A percentile compares a stretch with the other conserved stretches of the same genome.
These are phyloP conservation scores for Leucania comma DNA, from an alignment of 2,888 invertebrate species.

Conservation along the genomic window DNA sequence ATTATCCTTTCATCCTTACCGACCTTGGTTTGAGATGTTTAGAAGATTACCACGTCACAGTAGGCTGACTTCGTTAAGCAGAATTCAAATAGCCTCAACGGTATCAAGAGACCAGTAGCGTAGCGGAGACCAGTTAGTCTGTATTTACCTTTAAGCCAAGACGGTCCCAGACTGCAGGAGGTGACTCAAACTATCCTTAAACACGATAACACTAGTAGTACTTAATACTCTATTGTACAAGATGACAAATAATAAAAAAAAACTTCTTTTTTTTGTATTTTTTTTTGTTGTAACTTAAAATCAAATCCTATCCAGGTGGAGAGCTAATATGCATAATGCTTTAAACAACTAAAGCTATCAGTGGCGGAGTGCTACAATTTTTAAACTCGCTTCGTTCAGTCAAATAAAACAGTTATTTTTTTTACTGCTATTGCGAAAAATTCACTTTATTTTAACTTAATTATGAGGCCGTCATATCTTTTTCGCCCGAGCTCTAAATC, in stretches of 20 bases:
- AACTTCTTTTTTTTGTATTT: too few species aligned
- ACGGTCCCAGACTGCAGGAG: background rate
- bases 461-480: background rate
- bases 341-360: too few species aligned
- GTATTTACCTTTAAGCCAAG: background rate
- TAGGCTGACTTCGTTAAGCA: constrained; percentile 25
- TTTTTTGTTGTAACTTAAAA: too few species aligned
- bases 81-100: constrained; percentile 30
- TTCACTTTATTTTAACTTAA: background rate
- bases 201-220: background rate
- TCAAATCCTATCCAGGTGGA: too few species aligned
- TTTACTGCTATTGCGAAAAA: background rate
- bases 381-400: background rate
- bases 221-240: too few species aligned
- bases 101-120: background rate
- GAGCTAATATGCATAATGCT: too few species aligned
- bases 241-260: too few species aligned
- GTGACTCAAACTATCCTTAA: background rate
- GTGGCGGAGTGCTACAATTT: background rate
- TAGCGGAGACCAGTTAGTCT: too few species aligned
- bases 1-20: constrained; percentile 12
- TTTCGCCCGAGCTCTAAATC: background rate
- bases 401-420: background rate
- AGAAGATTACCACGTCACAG: constrained; percentile 19
- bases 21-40: constrained; percentile 1